Percentiles rank a stretch among this genome's conserved stretches.
Evolutionary conservation across 2,888 invertebrate genomes (phyloP).

Genomic region (Sabatieria punctata): DNA sequence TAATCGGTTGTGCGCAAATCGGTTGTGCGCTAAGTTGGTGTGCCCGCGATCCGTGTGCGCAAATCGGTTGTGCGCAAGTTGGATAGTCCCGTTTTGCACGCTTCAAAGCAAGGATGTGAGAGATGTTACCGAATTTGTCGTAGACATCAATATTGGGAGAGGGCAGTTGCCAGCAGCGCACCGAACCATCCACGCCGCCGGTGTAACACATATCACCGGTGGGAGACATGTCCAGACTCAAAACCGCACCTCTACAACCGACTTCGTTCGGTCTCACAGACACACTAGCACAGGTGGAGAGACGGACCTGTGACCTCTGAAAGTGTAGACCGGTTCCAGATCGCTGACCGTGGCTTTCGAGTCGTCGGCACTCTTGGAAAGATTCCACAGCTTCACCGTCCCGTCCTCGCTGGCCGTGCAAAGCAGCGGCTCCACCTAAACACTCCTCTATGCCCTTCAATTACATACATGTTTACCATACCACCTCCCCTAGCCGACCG

Average conservation of each 20-base stretch:
- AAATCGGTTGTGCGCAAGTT: no score
- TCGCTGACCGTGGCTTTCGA: conserved; percentile 51
- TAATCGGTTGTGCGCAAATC: no score
- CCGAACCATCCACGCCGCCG: conserved; percentile 77
- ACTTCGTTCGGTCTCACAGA: no score
- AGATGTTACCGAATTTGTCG: conserved; percentile 66
- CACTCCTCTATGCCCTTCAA: no score
- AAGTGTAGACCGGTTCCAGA: conserved; percentile 95
- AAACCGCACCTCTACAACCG: conserved; percentile 61
- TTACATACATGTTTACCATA: no score
- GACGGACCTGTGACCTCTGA: conserved; percentile 66
- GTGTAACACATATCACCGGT: conserved; percentile 87
- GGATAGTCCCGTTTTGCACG: no score
- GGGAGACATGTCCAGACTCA: conserved; percentile 80
- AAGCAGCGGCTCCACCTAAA: conserved; percentile 80
- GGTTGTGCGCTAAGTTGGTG: no score
- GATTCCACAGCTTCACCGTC: conserved; percentile 95
- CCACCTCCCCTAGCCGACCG: no score
- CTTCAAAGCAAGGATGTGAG: no score
- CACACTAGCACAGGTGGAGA: no score
- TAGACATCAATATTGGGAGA: conserved; percentile 86
- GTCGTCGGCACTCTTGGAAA: conserved; percentile 89
- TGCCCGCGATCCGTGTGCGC: no score
- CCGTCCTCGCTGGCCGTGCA: conserved; percentile 98
- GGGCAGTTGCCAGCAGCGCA: conserved; percentile 89